Evolutionary conservation across 2,888 invertebrate species (phyloP), one percentile per base, ranked within the genome.

Genomic region (Apamea crenata): DNA sequence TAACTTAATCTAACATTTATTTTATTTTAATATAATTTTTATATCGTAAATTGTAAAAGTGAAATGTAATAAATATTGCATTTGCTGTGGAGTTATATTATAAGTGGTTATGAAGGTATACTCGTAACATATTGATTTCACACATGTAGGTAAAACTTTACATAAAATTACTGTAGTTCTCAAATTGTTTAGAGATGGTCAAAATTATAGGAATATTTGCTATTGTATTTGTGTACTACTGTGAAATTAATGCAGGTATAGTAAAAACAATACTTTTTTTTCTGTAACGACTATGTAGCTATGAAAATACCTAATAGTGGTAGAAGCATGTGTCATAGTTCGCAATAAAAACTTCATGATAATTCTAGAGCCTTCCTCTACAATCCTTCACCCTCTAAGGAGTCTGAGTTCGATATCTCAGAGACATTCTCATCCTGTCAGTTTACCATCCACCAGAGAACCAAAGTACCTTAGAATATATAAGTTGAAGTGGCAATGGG

Each of bases 211-310:
- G 65, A 63, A 40, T 86, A 66, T 63, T 86, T 29, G 66, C 75
- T 10, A 67, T 85, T 68, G 66, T 89, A 59, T 78, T 79, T 68
- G 66, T 85, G 47, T 75, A 74, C 68, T 87, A 67, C 65, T 75
- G 78, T 77, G 86, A 86, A 83, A 84, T 82, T 29, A 70, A 78
- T 74, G 84, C 82, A 79, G 87, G 89, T 88, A 81, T 65, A 40
- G 59, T 85, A 36, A 36, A 25, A 14, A 1, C 18, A 25, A 8
- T 25, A 1, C 7, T 36, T 68, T 25, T 25, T 29, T 25, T n/a
- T 10, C 16, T 44, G 8, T 72, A 47, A 47, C 12, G 14, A 47
- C 18, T 68, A 47, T 21, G 2, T 21, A 36, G 47, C 12, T 29
- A 29, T 29, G 21, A 44, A 47, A 68, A 40, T 16, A 44, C 40